Percentiles rank a stretch among this genome's conserved stretches.
Evolutionary conservation across 1,140 invertebrate species (phyloP).

Genomic region (Cyclina sinensis): DNA sequence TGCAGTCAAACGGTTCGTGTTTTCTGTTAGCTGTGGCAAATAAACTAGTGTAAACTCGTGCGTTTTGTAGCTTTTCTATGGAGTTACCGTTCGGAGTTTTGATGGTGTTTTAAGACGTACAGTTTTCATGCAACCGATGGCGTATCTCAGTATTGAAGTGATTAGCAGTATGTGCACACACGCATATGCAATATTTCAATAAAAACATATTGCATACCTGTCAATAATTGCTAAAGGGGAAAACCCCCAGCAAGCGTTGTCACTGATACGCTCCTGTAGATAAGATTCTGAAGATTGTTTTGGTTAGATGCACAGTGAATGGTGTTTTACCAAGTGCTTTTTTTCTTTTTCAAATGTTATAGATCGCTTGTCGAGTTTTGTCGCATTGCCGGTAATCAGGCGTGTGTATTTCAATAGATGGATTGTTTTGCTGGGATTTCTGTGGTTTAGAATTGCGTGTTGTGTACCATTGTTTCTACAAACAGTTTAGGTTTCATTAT

Average conservation of each 20-base stretch:
- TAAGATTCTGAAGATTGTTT: not conserved
- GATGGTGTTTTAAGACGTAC: too few species aligned
- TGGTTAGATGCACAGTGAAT: not conserved
- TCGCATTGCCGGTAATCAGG: not conserved
- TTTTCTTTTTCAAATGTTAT: not conserved
- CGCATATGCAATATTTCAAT: too few species aligned
- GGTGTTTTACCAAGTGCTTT: not conserved
- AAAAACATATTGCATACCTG: too few species aligned
- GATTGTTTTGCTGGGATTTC: not conserved
- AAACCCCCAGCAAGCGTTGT: not conserved
- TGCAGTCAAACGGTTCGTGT: not conserved
- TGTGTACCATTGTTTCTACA: not conserved
- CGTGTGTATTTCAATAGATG: not conserved
- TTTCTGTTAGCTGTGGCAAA: not conserved
- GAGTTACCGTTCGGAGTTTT: too few species aligned
- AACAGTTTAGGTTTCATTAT: slow-evolving; percentile 8
- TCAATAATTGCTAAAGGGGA: not conserved
- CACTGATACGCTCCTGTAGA: not conserved
- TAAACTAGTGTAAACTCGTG: not conserved
- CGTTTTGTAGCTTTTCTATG: too few species aligned
- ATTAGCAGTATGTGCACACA: too few species aligned
- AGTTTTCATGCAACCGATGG: too few species aligned
- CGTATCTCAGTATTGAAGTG: too few species aligned
- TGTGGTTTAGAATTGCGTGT: not conserved
- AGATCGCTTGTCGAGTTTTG: not conserved